Evolutionary conservation across 2,888 invertebrate genomes (phyloP).

Genomic region (Cephus sareptanus): DNA sequence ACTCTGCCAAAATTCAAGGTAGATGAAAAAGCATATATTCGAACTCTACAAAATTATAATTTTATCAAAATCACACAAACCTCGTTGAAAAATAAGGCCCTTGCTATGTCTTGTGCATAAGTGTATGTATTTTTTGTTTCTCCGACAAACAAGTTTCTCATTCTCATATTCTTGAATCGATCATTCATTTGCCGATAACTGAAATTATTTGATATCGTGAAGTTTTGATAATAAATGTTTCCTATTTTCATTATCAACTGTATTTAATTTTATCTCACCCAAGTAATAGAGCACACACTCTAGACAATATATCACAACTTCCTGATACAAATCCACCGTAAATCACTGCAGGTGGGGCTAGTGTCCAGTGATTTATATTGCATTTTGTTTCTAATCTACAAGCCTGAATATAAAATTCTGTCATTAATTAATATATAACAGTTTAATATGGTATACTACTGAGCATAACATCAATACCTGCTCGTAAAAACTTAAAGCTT

Average conservation of each 20-base stretch:
- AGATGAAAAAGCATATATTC: conserved; percentile 12
- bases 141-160: conserved; percentile 19
- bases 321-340: conserved; percentile 51
- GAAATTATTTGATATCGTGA: neutral
- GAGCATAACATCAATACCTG: conserved; percentile 29
- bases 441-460: neutral
- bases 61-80: conserved; percentile 8
- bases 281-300: conserved; percentile 51
- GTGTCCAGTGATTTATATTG: conserved; percentile 40
- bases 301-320: conserved; percentile 47
- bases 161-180: conserved; percentile 26
- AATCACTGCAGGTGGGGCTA: conserved; percentile 54
- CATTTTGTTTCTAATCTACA: conserved; percentile 38
- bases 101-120: conserved; percentile 45
- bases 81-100: conserved; percentile 47
- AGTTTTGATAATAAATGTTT: neutral
- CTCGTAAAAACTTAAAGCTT: conserved; percentile 55
- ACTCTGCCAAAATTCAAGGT: conserved; percentile 23
- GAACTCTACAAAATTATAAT: neutral
- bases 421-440: neutral
- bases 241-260: neutral
- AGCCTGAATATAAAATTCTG: conserved; percentile 23
- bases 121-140: conserved; percentile 29
- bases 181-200: conserved; percentile 42
- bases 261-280: conserved; percentile 29